Evolutionary conservation across 2,113 vertebrate species (phyloP), one percentile per base, ranked within the genome.

Genomic region (Dicentrarchus labrax): DNA sequence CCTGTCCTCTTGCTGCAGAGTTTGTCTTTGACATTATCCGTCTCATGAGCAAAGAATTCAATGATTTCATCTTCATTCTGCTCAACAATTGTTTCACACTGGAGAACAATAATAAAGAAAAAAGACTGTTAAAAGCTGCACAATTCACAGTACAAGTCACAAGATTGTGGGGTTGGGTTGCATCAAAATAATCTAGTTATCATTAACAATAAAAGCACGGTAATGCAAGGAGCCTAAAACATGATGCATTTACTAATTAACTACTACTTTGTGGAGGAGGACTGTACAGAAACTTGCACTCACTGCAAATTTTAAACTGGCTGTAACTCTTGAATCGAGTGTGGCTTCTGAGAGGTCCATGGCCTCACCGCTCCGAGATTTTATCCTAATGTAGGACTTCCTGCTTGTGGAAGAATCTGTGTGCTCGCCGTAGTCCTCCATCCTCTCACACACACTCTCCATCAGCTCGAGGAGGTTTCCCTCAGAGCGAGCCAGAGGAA

Each of bases 1-100:
- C 98, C 98, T 66, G 98, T 99, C 59, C 98, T 95, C 83, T 97
- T 97, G 95, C 98, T 99, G 93, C 98, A 99, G 43, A 99, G 96
- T 84, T 95, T 96, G 93, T 99, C 98, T 93, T 99, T 99, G 76
- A 99, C 96, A 1, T 99, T 98, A 57, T 98, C 96, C 0, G 95
- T 95, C 89, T 99, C 96, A 4, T 96, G 97, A 39, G 97, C 95
- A 1, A 99, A 98, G 70, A 99, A 97, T 78, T 99, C 98, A 4
- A 99, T 97, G 39, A 99, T 94, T 74, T 99, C 98, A 0, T 99
- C 98, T 92, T 99, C 98, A 0, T 98, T 93, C 24, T 99, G 97
- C 87, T 99, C 98, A 0, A 96, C 97, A 17, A 99, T 98, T 19
- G 96, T 97, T 93, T 99, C 98, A 45, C 98, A 99, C 98, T 99